A percentile compares a stretch with the other conserved stretches of the same genome.
Evolutionary conservation across 2,888 invertebrate species (phyloP).

Genomic region (Galerucella nymphaeae): DNA sequence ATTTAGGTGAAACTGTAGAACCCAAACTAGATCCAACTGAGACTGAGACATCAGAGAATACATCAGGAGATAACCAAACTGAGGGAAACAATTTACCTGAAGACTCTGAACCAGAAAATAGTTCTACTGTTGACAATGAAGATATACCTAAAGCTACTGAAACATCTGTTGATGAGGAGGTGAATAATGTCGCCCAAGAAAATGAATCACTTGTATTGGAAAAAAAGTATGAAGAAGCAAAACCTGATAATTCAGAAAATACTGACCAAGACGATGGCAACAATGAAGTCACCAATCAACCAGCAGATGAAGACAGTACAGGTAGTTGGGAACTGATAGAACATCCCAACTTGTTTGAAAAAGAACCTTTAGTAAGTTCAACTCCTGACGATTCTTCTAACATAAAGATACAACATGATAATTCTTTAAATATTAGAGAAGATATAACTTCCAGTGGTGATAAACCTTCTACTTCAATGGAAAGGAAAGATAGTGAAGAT

Average conservation of each 20-base stretch:
- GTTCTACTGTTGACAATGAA: neutral
- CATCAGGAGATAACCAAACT: neutral
- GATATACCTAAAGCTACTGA: neutral
- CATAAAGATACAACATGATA: neutral
- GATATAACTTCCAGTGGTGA: conserved; percentile 24
- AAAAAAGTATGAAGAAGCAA: neutral
- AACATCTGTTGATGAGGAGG: neutral
- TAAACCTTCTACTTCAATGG: neutral
- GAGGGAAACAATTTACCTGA: neutral
- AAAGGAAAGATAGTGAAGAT: conserved; percentile 22
- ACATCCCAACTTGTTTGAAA: neutral
- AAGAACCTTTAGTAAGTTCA: conserved; percentile 14
- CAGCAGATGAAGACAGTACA: conserved; percentile 16
- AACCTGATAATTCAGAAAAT: conserved; percentile 15
- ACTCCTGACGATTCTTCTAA: neutral
- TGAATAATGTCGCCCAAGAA: neutral
- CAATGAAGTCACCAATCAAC: neutral
- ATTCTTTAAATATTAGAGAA: conserved; percentile 4
- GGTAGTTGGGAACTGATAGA: conserved; percentile 25
- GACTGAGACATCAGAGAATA: neutral
- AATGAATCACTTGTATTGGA: conserved; percentile 12
- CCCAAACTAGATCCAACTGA: neutral
- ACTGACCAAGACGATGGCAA: neutral
- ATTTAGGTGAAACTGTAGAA: neutral
- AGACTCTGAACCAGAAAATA: neutral